phyloP scores from a whole-genome alignment of 2,888 invertebrate species.

The Amaurobius ferox region DNA sequence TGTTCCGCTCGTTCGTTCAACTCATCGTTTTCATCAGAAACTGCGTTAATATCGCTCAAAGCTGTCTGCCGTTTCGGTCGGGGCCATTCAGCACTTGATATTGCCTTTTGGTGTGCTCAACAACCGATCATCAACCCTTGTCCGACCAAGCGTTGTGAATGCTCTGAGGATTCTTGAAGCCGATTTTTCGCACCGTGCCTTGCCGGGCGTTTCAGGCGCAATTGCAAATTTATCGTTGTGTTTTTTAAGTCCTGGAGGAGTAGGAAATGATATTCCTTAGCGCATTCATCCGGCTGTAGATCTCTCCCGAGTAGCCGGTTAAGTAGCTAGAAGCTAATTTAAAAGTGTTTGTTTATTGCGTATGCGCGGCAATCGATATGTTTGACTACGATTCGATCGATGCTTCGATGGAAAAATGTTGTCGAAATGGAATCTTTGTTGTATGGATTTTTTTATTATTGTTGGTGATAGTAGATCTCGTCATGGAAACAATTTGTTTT shows the following conservation, averaged over 20 bases:
- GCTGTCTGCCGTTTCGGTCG: neutral
- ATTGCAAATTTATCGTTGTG: neutral
- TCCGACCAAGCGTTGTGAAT: conserved; percentile 36
- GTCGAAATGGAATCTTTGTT: too few species aligned
- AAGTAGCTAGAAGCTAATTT: neutral
- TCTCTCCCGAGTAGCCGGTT: neutral
- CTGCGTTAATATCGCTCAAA: neutral
- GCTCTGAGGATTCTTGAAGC: conserved; percentile 31
- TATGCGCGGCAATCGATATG: neutral
- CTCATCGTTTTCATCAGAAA: neutral
- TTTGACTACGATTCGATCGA: neutral
- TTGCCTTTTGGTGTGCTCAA: neutral
- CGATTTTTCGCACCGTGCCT: conserved; percentile 33
- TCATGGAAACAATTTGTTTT: too few species aligned
- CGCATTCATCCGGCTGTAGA: neutral
- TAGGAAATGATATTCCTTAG: neutral
- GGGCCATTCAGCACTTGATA: neutral
- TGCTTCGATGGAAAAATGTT: too few species aligned
- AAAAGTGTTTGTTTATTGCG: neutral
- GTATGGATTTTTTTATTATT: too few species aligned
- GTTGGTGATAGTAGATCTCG: too few species aligned
- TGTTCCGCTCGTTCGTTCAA: too few species aligned
- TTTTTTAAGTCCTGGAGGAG: neutral
- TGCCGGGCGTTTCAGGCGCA: conserved; percentile 6
- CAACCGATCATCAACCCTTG: conserved; percentile 39